Percentiles rank a stretch among this genome's conserved stretches.
phyloP scores from a whole-genome alignment of 2,888 invertebrate genomes.

The Mycalesis mineus region DNA sequence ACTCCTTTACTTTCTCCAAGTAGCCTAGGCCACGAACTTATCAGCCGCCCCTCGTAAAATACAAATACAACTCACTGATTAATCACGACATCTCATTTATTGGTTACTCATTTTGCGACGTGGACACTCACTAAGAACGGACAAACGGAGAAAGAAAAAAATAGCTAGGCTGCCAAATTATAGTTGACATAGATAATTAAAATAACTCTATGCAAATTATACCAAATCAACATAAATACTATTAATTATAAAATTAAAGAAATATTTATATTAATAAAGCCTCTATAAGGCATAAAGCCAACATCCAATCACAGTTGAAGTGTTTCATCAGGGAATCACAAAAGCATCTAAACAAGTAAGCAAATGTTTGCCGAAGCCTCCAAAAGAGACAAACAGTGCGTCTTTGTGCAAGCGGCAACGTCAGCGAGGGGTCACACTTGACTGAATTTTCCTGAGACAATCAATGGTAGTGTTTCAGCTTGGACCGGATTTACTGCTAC shows the following conservation, averaged over 20 bases:
- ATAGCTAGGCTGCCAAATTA: too few species aligned
- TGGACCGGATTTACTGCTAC: not conserved
- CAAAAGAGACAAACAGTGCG: conserved; percentile 44
- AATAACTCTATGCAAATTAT: too few species aligned
- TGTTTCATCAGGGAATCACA: conserved; percentile 4
- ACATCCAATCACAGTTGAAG: not conserved
- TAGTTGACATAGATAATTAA: too few species aligned
- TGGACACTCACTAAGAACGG: too few species aligned
- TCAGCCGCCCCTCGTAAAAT: too few species aligned
- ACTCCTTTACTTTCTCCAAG: too few species aligned
- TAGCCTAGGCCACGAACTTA: too few species aligned
- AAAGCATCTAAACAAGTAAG: conserved; percentile 8
- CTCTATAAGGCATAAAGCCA: not conserved
- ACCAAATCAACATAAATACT: too few species aligned
- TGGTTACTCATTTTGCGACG: too few species aligned
- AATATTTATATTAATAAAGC: not conserved
- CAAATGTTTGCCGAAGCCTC: conserved; percentile 45
- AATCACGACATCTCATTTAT: too few species aligned
- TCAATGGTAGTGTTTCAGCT: conserved; percentile 10
- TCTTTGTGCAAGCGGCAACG: conserved; percentile 62
- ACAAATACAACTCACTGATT: too few species aligned
- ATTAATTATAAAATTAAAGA: not conserved
- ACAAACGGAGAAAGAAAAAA: too few species aligned
- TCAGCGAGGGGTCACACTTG: conserved; percentile 48
- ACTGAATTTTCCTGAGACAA: conserved; percentile 14